Percentiles rank a stretch among this genome's conserved stretches.
These are phyloP conservation scores for Callocephalon fimbriatum DNA, from an alignment of 2,113 vertebrate species.

Conservation along the genomic window DNA sequence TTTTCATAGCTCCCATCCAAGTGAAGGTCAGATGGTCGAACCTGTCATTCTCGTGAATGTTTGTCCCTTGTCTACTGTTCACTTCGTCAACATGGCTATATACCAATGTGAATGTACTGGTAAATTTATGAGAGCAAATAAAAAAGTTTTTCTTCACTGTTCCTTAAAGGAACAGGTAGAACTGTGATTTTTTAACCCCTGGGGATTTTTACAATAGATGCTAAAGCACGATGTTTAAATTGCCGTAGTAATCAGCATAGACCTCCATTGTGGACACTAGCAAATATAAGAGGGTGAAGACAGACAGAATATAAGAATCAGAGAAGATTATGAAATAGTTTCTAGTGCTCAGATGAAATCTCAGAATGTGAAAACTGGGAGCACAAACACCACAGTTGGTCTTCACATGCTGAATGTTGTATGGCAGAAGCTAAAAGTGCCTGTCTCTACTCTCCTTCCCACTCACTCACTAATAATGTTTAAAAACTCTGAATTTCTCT, in stretches of 20 bases:
- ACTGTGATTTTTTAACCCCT: not conserved
- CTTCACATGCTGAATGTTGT: not conserved
- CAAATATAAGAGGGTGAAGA: not conserved
- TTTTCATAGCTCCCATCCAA: not conserved
- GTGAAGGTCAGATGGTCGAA: not conserved
- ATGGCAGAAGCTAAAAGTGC: not conserved
- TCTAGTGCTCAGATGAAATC: not conserved
- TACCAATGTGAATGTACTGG: not conserved
- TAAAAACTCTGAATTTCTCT: not conserved
- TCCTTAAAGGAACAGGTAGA: not conserved
- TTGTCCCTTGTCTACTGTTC: not conserved
- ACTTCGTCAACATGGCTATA: not conserved
- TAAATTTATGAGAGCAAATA: not conserved
- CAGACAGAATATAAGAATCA: not conserved
- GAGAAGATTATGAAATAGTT: not conserved
- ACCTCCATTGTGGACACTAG: not conserved
- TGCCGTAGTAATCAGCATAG: not conserved
- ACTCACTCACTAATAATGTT: not conserved
- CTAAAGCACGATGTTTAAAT: not conserved
- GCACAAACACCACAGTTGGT: not conserved
- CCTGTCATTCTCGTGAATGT: not conserved
- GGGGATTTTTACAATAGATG: not conserved
- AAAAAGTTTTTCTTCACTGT: not conserved
- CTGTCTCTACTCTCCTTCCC: not conserved
- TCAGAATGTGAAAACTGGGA: not conserved